Percentiles rank a stretch among this genome's conserved stretches.
These are phyloP conservation scores for Cyprinodon variegatus DNA, from an alignment of 2,113 vertebrate genomes.

Conservation along the genomic window DNA sequence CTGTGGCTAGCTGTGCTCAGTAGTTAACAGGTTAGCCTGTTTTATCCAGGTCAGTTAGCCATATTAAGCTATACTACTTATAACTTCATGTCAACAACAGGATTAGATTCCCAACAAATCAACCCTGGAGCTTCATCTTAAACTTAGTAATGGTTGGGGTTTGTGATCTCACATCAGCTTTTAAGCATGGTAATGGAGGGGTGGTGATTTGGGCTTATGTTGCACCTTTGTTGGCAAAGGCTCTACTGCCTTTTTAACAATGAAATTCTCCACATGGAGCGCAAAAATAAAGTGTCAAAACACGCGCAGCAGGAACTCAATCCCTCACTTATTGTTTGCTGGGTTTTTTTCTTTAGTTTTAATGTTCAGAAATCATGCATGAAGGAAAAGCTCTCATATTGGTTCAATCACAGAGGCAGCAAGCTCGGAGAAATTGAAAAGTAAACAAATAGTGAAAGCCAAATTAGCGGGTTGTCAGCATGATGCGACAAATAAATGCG, in stretches of 20 bases:
- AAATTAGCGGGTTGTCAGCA: conserved; percentile 35
- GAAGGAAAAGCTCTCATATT: conserved; percentile 9
- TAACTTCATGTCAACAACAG: no score
- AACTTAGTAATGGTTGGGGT: no score
- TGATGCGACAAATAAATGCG: conserved; percentile 20
- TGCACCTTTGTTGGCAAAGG: background rate
- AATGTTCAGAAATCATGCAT: conserved; percentile 1
- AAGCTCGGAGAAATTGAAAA: conserved; percentile 28
- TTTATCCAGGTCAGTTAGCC: no score
- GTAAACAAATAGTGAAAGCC: conserved; percentile 43
- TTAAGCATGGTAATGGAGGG: background rate
- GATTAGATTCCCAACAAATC: no score
- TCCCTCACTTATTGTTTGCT: background rate
- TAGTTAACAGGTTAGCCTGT: no score
- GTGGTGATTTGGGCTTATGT: no score
- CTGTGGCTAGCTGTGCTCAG: no score
- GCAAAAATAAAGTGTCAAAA: background rate
- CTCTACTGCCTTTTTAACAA: background rate
- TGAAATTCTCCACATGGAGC: background rate
- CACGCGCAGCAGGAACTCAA: background rate
- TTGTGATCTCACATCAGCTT: no score
- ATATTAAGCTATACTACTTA: no score
- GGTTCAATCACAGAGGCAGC: conserved; percentile 10
- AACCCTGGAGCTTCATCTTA: no score
- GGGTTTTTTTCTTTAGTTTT: background rate